Conservation (phyloP, 2,113 vertebrate species). For the Coryphaenoides rupestris region DNA sequence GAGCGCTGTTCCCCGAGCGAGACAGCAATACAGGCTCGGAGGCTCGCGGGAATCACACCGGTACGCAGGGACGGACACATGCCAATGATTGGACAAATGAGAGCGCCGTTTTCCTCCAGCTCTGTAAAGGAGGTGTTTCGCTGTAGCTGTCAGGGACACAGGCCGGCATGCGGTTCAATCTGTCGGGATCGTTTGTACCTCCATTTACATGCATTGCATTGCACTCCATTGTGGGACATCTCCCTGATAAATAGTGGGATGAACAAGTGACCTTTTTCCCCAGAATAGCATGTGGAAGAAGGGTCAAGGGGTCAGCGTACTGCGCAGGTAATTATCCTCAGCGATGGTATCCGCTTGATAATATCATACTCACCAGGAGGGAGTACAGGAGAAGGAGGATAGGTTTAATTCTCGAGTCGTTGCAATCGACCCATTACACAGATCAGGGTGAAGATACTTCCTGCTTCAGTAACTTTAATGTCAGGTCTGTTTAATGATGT, state of each 20-base stretch:
- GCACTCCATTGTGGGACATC: not conserved
- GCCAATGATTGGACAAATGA: slow-evolving; percentile 19
- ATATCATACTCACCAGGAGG: too few relatives aligned
- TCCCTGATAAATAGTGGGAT: not conserved
- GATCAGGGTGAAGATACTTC: too few relatives aligned
- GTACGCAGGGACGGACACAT: not conserved
- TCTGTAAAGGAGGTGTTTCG: slow-evolving; percentile 2
- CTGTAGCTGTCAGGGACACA: slow-evolving; percentile 6
- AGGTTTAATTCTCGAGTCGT: too few relatives aligned
- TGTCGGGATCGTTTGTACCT: slow-evolving; percentile 17
- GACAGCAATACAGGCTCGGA: slow-evolving; percentile 7
- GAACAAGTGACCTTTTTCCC: too few relatives aligned
- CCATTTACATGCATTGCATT: slow-evolving; percentile 21
- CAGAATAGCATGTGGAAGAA: too few relatives aligned
- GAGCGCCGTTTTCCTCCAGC: slow-evolving; percentile 9
- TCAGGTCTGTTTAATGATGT: too few relatives aligned
- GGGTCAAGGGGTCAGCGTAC: too few relatives aligned
- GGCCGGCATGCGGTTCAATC: slow-evolving; percentile 18
- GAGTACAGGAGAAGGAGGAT: not conserved
- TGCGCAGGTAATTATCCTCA: too few relatives aligned
- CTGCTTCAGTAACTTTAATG: too few relatives aligned
- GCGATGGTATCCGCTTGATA: too few relatives aligned
- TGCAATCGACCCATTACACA: too few relatives aligned
- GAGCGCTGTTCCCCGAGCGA: slow-evolving; percentile 11
- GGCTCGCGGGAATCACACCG: not conserved